phyloP scores from a whole-genome alignment of 37 sponge, comb jelly and placozoan genomes.

The Dysidea cf. avara region DNA sequence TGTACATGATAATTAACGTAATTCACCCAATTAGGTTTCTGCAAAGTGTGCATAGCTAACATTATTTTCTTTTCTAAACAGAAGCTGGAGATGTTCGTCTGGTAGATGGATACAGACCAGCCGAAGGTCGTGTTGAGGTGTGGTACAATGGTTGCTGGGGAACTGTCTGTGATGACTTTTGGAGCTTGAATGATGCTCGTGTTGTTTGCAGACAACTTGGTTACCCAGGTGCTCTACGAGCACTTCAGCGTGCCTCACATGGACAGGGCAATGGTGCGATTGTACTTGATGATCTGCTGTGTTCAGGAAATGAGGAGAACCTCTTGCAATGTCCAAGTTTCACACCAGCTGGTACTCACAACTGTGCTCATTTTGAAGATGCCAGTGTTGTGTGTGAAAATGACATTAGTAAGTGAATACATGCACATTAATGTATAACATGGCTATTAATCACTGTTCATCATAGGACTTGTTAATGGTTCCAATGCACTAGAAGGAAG shows the following conservation, averaged over 20 bases:
- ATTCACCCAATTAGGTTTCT: no score
- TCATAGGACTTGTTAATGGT: no score
- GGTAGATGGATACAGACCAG: conserved; percentile 2
- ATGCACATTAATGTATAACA: no score
- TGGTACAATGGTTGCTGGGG: conserved; percentile 25
- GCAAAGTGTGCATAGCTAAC: no score
- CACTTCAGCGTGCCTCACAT: background rate
- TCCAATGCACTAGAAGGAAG: conserved; percentile 15
- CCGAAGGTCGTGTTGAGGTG: conserved; percentile 19
- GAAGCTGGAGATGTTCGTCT: background rate
- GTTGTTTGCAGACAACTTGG: conserved; percentile 15
- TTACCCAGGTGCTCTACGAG: background rate
- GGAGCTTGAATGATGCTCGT: conserved; percentile 8
- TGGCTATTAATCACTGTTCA: no score
- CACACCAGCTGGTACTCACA: conserved; percentile 10
- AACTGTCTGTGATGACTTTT: conserved; percentile 28
- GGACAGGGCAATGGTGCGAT: background rate
- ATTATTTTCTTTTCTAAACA: no score
- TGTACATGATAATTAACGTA: no score
- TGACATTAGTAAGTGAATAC: no score
- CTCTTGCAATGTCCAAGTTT: conserved; percentile 12
- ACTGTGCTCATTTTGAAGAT: conserved; percentile 21
- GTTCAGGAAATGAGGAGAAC: conserved; percentile 6
- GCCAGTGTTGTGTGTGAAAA: conserved; percentile 5
- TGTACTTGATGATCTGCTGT: conserved; percentile 17